Conservation (phyloP, 64 coral and sea anemone species). For the Astreopora myriophthalma region DNA sequence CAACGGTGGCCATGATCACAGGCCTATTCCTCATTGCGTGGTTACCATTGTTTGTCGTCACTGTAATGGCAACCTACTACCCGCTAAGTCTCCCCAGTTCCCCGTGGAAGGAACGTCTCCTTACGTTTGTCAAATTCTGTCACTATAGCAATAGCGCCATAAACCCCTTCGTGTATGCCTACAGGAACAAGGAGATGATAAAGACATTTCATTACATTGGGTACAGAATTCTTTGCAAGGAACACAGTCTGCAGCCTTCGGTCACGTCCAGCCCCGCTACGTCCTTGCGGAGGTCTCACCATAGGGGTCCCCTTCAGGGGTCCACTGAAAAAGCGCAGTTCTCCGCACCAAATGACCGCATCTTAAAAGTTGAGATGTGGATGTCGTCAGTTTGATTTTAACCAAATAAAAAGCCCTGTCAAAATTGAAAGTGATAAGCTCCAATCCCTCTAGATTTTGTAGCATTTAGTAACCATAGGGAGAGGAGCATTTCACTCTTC, state of each 20-base stretch:
- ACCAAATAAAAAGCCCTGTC: not conserved
- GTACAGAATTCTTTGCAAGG: slow-evolving; percentile 23
- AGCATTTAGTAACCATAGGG: not conserved
- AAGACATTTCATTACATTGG: slow-evolving; percentile 45
- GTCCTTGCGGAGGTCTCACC: not conserved
- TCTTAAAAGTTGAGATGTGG: not conserved
- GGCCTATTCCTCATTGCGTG: slow-evolving; percentile 66
- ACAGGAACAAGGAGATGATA: slow-evolving; percentile 69
- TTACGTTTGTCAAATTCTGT: slow-evolving; percentile 77
- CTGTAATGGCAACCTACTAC: slow-evolving; percentile 45
- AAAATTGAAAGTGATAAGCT: not conserved
- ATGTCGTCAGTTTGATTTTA: not conserved
- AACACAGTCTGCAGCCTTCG: not conserved
- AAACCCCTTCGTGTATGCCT: slow-evolving; percentile 73
- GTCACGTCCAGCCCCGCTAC: not conserved
- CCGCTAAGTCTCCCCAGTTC: slow-evolving; percentile 40
- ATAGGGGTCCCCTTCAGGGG: not conserved
- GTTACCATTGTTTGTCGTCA: slow-evolving; percentile 63
- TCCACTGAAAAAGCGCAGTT: not conserved
- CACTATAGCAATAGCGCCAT: slow-evolving; percentile 72
- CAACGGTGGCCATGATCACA: slow-evolving; percentile 69
- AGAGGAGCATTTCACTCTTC: no score
- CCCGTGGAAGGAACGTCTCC: slow-evolving; percentile 6
- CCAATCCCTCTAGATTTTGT: not conserved
- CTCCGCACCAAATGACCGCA: not conserved